Evolutionary conservation across 2,888 invertebrate genomes (phyloP).

Genomic region (Sisyra terminalis): DNA sequence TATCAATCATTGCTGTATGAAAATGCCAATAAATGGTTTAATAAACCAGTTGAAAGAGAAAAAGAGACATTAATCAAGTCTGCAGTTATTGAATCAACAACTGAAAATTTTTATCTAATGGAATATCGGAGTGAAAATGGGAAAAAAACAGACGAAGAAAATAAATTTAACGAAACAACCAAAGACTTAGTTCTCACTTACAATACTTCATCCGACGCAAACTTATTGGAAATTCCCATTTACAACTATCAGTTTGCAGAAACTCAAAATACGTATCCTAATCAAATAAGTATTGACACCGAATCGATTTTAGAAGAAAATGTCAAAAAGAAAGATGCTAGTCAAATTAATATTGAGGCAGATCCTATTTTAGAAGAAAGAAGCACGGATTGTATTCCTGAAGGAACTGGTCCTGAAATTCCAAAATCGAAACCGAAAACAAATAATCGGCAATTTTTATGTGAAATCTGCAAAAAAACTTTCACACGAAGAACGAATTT

Average conservation of each 20-base stretch:
- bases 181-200: not conserved
- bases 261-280: not conserved
- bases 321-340: not conserved
- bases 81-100: not conserved
- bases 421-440: not conserved
- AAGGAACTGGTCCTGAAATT: not conserved
- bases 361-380: not conserved
- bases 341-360: not conserved
- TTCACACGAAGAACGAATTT: not conserved
- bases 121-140: not conserved
- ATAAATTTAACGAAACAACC: not conserved
- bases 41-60: not conserved
- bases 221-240: too few relatives aligned
- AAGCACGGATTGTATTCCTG: not conserved
- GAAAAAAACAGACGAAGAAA: not conserved
- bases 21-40: slow-evolving; percentile 1
- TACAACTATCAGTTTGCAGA: not conserved
- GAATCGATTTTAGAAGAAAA: not conserved
- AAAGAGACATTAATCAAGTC: too few relatives aligned
- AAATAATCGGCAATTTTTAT: not conserved
- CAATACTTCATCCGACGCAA: not conserved
- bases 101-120: not conserved
- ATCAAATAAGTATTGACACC: not conserved
- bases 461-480: not conserved
- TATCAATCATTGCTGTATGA: slow-evolving; percentile 1